These are phyloP conservation scores for Sitodiplosis mosellana DNA, from an alignment of 1,140 invertebrate species.

Conservation along the genomic window DNA sequence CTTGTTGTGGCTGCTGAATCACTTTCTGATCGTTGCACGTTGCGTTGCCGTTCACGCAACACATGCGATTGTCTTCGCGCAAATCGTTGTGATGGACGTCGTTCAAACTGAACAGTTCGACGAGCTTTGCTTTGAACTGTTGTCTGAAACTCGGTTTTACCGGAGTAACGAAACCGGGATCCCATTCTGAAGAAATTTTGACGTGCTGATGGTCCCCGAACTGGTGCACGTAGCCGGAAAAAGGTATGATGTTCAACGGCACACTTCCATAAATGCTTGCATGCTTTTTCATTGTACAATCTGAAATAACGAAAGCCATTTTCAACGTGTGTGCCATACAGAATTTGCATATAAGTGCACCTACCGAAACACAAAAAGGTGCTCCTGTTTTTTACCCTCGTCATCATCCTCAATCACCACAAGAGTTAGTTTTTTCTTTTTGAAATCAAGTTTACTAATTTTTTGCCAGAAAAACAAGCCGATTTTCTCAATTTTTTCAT, in stretches of 20 bases:
- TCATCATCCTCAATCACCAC: constrained; percentile 95
- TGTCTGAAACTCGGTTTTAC: constrained; percentile 91
- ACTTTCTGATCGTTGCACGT: constrained; percentile 25
- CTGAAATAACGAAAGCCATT: constrained; percentile 27
- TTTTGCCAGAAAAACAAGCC: constrained; percentile 98
- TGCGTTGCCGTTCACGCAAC: constrained; percentile 43
- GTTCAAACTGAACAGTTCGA: constrained; percentile 84
- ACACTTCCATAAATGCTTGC: constrained; percentile 99
- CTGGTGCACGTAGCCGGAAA: constrained; percentile 80
- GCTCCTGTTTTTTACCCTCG: constrained; percentile 78
- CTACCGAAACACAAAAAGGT: constrained; percentile 70
- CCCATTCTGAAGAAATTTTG: constrained; percentile 97
- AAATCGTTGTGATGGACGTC: constrained; percentile 89
- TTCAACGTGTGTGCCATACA: neutral
- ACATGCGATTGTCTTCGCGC: constrained; percentile 75
- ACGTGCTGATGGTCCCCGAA: constrained; percentile 69
- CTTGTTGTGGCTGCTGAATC: constrained; percentile 19
- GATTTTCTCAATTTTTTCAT: constrained; percentile 68
- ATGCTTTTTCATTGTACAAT: constrained; percentile 89
- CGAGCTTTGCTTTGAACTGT: constrained; percentile 73
- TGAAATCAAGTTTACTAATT: constrained; percentile 84
- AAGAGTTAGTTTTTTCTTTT: constrained; percentile 87
- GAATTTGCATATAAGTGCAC: constrained; percentile 11
- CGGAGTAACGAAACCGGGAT: constrained; percentile 84
- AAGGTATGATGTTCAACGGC: constrained; percentile 98